Base-by-base conservation (phyloP, 2,797 vertebrate species). In the Telmatherina bonti region DNA sequence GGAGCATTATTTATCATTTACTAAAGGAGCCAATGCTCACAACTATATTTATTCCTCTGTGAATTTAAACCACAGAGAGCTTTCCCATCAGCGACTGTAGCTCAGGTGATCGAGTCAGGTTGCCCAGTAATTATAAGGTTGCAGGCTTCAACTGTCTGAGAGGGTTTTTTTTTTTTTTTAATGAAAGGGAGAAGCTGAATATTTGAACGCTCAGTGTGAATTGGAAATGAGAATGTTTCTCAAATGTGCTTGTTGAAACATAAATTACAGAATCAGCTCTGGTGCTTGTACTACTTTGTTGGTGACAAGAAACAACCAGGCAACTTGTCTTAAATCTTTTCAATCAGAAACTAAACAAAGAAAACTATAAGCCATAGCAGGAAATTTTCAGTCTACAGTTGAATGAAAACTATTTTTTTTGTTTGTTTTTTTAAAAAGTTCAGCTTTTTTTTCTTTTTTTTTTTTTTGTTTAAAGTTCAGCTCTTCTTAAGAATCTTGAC, bases 1-100 rank as follows among this genome's bases (percentile, higher is more conserved):
- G 60, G 69, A 52, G 70, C n/a, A 13, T 67, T 80, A 29, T 78
- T 77, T 84, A 35, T 74, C 71, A 77, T 83, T 67, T 62, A 58
- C 61, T 61, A 65, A 38, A 55, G 57, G 71, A 78, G 78, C 45
- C 57, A 8, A 26, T 73, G 29, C 80, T 75, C 52, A 52, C 53
- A 47, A 18, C 57, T 58, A 58, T 20, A 22, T 31, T 4, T 54
- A 45, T 53, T 61, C 43, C 67, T 65, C 57, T 43, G 49, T 57
- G 59, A 67, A 43, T 69, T 58, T 47, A 27, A 63, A 61, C 53
- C 70, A 67, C 29, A 73, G 35, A 35, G 26, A 20, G 67, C 36
- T 43, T 55, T 13, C 22, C 38, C 24, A n/a, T n/a, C n/a, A n/a
- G n/a, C n/a, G n/a, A n/a, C n/a, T n/a, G n/a, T 15, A 69, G 35